A percentile compares a stretch with the other conserved stretches of the same genome.
Conservation (phyloP, 2,113 vertebrate species). For the Dicerorhinus sumatrensis region DNA sequence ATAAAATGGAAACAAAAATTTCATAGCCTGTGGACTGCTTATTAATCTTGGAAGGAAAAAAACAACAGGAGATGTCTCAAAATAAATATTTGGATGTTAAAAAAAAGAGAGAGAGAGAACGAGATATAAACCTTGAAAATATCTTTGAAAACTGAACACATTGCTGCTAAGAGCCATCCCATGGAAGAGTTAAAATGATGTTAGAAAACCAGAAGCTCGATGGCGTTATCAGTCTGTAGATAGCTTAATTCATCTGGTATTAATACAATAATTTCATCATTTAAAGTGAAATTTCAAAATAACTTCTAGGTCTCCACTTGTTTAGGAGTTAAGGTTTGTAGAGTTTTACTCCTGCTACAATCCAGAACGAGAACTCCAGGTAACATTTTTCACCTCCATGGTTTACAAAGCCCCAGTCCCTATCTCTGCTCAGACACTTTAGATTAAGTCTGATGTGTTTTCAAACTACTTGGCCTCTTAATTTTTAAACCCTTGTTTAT, state of each 20-base stretch:
- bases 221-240: neutral
- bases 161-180: neutral
- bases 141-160: neutral
- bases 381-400: neutral
- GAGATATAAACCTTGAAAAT: neutral
- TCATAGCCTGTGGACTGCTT: neutral
- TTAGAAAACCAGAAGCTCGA: conserved; percentile 42
- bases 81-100: conserved; percentile 22
- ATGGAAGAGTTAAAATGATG: neutral
- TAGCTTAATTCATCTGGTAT: neutral
- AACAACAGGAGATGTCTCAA: neutral
- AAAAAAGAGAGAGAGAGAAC: neutral
- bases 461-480: conserved; percentile 72
- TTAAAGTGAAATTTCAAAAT: neutral
- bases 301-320: neutral
- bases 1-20: conserved; percentile 44
- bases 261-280: neutral
- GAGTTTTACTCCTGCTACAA: neutral
- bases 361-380: neutral
- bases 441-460: conserved; percentile 73
- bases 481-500: conserved; percentile 80
- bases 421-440: conserved; percentile 42
- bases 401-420: neutral
- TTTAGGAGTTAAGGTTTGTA: neutral
- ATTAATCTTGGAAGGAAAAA: neutral